Base-by-base conservation (phyloP, 2,888 invertebrate genomes). In the Ormyrus nitidulus region DNA sequence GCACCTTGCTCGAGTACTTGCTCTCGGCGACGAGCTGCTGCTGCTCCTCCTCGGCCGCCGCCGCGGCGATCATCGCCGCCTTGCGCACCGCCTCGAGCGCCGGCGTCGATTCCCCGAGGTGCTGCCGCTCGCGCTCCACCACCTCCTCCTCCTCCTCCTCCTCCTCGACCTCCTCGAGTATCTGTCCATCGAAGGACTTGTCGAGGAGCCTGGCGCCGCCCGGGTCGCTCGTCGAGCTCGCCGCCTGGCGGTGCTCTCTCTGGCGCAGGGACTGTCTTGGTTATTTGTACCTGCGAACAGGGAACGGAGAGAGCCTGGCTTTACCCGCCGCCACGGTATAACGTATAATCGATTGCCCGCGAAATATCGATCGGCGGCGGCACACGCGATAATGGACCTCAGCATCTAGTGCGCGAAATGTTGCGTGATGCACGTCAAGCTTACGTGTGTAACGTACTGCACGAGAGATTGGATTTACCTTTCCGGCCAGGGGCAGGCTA, bases 401-500 rank as follows among this genome's bases (percentile, higher is more conserved):
- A 34, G 34, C 34, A 34, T 34, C 34, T 34, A 34, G 34, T 4
- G 34, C 34, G 34, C 34, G 34, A 19, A 2, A 34, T 0, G 34
- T 34, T 34, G 34, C 34, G 34, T 34, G 34, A 34, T 34, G 34
- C 34, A 34, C 34, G 34, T 34, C 34, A 34, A 4, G 34, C 34
- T 4, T 2, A 2, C n/a, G n/a, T n/a, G n/a, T n/a, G n/a, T n/a
- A n/a, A n/a, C n/a, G n/a, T n/a, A 4, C 34, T 2, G 34, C 34
- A 34, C 34, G 34, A 34, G 34, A 34, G 34, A 34, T 3, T 1
- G 19, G n/a, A 48, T 62, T 86, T 85, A 90, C 90, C 90, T 89
- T 85, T 89, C 94, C 72, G 94, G 92, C 93, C 94, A 94, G 68
- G 94, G 93, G 89, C 94, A 95, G 70, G 94, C 94, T 91, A 94